phyloP scores from a whole-genome alignment of 2,888 invertebrate genomes.

The Pyrochroa serraticornis region DNA sequence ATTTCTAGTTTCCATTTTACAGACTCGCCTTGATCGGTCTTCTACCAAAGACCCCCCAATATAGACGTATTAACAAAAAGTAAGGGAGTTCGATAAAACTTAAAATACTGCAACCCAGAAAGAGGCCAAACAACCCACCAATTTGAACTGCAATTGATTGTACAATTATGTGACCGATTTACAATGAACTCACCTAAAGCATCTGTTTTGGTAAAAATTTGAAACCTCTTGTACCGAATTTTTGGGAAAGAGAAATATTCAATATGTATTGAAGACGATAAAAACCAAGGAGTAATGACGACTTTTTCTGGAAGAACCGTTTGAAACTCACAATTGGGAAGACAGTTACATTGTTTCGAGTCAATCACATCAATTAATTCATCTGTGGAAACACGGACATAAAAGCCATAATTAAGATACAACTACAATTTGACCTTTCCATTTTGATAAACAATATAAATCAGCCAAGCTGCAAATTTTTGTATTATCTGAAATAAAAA shows the following conservation, averaged over 20 bases:
- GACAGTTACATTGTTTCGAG: too few species aligned
- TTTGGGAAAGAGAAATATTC: conserved; percentile 44
- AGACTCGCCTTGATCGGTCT: conserved; percentile 40
- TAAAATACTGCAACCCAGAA: conserved; percentile 58
- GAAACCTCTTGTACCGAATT: conserved; percentile 47
- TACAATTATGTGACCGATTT: not conserved
- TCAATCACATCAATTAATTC: too few species aligned
- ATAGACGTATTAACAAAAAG: conserved; percentile 36
- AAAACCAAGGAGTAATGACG: not conserved
- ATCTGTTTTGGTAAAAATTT: conserved; percentile 54
- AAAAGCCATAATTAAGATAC: too few species aligned
- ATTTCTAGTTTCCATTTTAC: too few species aligned
- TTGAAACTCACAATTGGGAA: too few species aligned
- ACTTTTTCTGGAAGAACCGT: too few species aligned
- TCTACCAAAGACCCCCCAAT: conserved; percentile 32
- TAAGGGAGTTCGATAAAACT: conserved; percentile 41
- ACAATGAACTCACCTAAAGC: conserved; percentile 51
- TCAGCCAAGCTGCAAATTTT: conserved; percentile 38
- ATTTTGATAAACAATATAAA: too few species aligned
- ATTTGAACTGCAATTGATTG: conserved; percentile 52
- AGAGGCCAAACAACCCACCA: conserved; percentile 59
- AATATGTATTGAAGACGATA: not conserved
- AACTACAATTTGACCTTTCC: too few species aligned
- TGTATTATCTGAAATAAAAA: conserved; percentile 37
- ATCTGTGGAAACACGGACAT: too few species aligned